A percentile compares a stretch with the other conserved stretches of the same genome.
Evolutionary conservation across 2,113 vertebrate genomes (phyloP).

Genomic region (Trochalopteron elliotii): DNA sequence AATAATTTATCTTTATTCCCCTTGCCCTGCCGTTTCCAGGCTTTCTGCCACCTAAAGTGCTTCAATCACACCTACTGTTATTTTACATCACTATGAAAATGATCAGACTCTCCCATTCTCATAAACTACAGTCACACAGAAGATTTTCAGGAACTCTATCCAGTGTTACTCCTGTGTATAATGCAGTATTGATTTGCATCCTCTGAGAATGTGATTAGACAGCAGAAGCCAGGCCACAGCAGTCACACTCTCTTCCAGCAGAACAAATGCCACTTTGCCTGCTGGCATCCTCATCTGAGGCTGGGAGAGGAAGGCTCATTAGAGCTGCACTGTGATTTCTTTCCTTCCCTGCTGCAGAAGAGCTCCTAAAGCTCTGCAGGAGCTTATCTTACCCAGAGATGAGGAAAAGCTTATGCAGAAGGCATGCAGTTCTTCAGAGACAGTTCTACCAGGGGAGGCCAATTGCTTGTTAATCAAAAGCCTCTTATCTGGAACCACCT

Average conservation of each 20-base stretch:
- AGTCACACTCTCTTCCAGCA: background rate
- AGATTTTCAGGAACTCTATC: background rate
- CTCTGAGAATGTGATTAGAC: background rate
- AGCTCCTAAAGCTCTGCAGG: constrained; percentile 45
- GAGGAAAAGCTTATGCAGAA: constrained; percentile 17
- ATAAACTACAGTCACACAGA: background rate
- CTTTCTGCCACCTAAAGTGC: background rate
- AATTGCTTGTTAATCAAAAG: constrained; percentile 55
- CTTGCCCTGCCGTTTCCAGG: background rate
- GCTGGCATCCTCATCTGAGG: background rate
- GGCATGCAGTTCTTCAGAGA: constrained; percentile 5
- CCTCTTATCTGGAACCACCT: constrained; percentile 56
- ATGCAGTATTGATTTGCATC: background rate
- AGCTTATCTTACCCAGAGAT: constrained; percentile 20
- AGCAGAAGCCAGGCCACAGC: background rate
- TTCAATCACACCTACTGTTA: background rate
- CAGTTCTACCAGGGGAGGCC: background rate
- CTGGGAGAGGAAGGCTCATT: background rate
- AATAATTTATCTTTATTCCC: background rate
- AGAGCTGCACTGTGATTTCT: background rate
- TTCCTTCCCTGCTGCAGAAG: constrained; percentile 36
- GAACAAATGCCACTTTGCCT: background rate
- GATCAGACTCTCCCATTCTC: background rate
- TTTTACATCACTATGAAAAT: background rate
- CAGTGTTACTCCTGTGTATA: background rate